These are phyloP conservation scores for Micrasema longulum DNA, from an alignment of 1,140 invertebrate genomes.

Conservation along the genomic window DNA sequence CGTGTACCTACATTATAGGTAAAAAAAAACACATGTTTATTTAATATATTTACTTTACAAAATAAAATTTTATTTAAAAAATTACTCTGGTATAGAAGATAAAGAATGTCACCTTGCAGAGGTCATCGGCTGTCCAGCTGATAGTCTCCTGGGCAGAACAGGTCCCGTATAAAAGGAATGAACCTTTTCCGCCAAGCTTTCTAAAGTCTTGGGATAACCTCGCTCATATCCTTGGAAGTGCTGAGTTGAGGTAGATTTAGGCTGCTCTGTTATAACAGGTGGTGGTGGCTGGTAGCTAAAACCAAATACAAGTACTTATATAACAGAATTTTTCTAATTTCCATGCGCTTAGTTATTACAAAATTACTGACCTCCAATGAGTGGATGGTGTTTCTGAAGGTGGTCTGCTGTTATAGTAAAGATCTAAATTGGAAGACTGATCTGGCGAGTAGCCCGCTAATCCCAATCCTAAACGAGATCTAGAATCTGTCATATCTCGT, in stretches of 20 bases:
- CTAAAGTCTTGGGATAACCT: slow-evolving; percentile 89
- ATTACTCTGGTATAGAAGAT: not conserved
- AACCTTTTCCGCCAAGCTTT: slow-evolving; percentile 90
- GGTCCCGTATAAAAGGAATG: slow-evolving; percentile 82
- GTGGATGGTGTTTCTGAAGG: slow-evolving; percentile 61
- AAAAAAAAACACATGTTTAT: too few species aligned
- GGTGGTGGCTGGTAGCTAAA: slow-evolving; percentile 74
- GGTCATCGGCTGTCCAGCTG: slow-evolving; percentile 63
- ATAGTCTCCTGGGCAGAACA: slow-evolving; percentile 63
- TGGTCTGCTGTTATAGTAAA: slow-evolving; percentile 85
- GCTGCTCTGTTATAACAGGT: slow-evolving; percentile 90
- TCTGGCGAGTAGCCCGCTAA: slow-evolving; percentile 69
- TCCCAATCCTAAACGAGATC: slow-evolving; percentile 78
- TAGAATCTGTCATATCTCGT: slow-evolving; percentile 71
- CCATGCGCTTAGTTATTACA: not conserved
- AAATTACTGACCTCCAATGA: slow-evolving; percentile 51
- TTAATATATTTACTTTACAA: too few species aligned
- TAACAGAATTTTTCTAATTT: not conserved
- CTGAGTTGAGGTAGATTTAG: slow-evolving; percentile 78
- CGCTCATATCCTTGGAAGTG: slow-evolving; percentile 85
- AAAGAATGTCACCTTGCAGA: slow-evolving; percentile 46
- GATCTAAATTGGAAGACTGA: slow-evolving; percentile 76
- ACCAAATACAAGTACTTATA: slow-evolving; percentile 25
- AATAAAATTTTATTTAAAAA: too few species aligned
- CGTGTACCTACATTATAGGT: too few species aligned